Conservation (phyloP, 2,888 invertebrate species). For the Eremobia ochroleuca region DNA sequence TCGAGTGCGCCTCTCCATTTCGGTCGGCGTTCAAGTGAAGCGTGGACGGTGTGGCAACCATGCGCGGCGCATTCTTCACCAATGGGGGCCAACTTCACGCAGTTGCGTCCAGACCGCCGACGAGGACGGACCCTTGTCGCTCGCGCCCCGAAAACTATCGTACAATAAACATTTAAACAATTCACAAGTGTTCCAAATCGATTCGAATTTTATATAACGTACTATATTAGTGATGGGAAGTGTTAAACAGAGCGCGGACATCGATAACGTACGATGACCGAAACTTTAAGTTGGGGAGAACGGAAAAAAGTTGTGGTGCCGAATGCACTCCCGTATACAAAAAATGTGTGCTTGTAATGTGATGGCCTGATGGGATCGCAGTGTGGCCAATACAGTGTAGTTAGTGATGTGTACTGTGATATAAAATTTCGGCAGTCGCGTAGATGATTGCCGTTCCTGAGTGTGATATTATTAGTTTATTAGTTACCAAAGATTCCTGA, state of each 20-base stretch:
- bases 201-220: slow-evolving; percentile 74
- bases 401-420: slow-evolving; percentile 91
- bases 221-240: slow-evolving; percentile 83
- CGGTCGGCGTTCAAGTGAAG: slow-evolving; percentile 82
- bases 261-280: slow-evolving; percentile 85
- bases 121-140: slow-evolving; percentile 82
- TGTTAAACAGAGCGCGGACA: slow-evolving; percentile 68
- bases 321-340: slow-evolving; percentile 86
- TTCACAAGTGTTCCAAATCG: slow-evolving; percentile 83
- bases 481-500: slow-evolving; percentile 91
- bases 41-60: slow-evolving; percentile 89
- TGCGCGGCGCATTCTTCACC: slow-evolving; percentile 90
- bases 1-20: slow-evolving; percentile 80
- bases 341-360: slow-evolving; percentile 88
- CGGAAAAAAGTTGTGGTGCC: slow-evolving; percentile 87
- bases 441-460: slow-evolving; percentile 88
- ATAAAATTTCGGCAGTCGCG: slow-evolving; percentile 87
- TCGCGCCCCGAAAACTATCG: slow-evolving; percentile 83
- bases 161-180: slow-evolving; percentile 85
- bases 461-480: slow-evolving; percentile 90
- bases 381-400: slow-evolving; percentile 87
- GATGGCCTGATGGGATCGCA: slow-evolving; percentile 90
- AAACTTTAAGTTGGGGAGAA: slow-evolving; percentile 87
- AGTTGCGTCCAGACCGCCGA: slow-evolving; percentile 85
- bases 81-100: slow-evolving; percentile 88